Evolutionary conservation across 2,113 vertebrate genomes (phyloP).

Genomic region (Perognathus longimembris): DNA sequence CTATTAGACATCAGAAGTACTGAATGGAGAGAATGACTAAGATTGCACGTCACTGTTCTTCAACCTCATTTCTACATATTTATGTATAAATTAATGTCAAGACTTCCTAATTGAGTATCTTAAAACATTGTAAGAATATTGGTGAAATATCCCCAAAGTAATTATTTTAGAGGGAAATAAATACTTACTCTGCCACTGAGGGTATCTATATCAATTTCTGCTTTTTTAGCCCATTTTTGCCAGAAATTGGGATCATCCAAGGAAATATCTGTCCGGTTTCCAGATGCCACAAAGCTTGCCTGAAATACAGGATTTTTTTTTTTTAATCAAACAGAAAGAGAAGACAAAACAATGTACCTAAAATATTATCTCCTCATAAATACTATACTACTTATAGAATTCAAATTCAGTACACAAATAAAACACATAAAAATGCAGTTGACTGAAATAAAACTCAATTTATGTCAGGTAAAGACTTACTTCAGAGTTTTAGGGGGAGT

Average conservation of each 20-base stretch:
- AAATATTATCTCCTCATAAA: slow-evolving; percentile 26
- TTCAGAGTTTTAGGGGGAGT: background rate
- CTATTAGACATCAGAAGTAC: background rate
- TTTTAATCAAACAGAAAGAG: slow-evolving; percentile 23
- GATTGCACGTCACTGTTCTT: background rate
- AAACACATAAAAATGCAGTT: background rate
- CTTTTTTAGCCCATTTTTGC: slow-evolving; percentile 99
- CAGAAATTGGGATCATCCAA: slow-evolving; percentile 99
- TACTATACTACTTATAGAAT: slow-evolving; percentile 20
- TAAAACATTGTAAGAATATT: slow-evolving; percentile 15
- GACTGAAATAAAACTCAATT: slow-evolving; percentile 8
- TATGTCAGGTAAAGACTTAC: slow-evolving; percentile 20
- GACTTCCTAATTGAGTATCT: background rate
- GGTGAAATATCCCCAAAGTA: background rate
- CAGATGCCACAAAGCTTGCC: slow-evolving; percentile 99
- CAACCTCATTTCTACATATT: background rate
- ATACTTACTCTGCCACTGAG: slow-evolving; percentile 96
- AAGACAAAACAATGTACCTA: slow-evolving; percentile 39
- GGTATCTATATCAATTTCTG: slow-evolving; percentile 96
- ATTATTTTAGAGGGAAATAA: background rate
- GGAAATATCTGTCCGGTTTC: slow-evolving; percentile 98
- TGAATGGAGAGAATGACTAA: background rate
- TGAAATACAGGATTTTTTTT: slow-evolving; percentile 83
- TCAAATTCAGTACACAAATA: background rate
- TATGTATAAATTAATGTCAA: background rate